Conservation (phyloP, 2,797 vertebrate species). For the Alectoris magna region DNA sequence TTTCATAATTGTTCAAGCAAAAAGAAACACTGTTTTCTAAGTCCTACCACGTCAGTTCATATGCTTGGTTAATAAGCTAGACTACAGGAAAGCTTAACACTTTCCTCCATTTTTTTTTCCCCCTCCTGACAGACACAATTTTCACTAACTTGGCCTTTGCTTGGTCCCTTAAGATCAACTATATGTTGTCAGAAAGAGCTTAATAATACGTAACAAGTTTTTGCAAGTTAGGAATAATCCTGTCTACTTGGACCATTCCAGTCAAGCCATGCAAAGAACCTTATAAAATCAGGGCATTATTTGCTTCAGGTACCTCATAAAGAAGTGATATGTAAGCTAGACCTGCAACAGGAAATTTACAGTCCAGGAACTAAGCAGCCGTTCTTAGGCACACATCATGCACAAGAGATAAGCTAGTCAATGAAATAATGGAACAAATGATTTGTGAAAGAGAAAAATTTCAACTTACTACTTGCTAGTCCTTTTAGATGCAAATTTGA, state of each 20-base stretch:
- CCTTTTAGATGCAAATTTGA: background rate
- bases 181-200: background rate
- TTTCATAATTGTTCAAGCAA: background rate
- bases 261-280: background rate
- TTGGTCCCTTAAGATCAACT: background rate
- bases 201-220: background rate
- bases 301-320: background rate
- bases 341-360: background rate
- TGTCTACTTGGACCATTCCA: background rate
- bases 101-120: background rate
- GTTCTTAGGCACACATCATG: background rate
- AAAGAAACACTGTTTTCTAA: conserved; percentile 12
- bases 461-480: background rate
- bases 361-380: background rate
- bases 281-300: background rate
- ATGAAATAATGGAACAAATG: background rate
- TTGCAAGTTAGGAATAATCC: background rate
- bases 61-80: background rate
- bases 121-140: background rate
- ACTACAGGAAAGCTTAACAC: background rate
- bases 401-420: background rate
- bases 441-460: background rate
- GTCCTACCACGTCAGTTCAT: background rate
- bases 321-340: background rate
- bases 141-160: background rate